Conservation (phyloP, 2,888 invertebrate genomes). For the Patella depressa region DNA sequence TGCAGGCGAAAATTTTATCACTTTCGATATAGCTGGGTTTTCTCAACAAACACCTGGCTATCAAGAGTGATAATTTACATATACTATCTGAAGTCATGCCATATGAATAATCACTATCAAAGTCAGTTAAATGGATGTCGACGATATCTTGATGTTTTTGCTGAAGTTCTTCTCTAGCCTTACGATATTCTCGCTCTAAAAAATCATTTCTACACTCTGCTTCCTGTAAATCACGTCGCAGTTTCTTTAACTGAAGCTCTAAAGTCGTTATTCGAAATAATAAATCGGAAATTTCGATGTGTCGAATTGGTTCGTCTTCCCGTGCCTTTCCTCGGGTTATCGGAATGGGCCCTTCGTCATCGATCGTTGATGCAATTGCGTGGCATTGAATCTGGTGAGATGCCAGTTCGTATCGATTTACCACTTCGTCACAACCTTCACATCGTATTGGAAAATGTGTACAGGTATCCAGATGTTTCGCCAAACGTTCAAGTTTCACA, state of each 20-base stretch:
- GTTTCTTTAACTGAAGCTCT: slow-evolving; percentile 57
- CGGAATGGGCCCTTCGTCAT: slow-evolving; percentile 38
- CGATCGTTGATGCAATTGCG: slow-evolving; percentile 73
- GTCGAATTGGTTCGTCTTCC: slow-evolving; percentile 37
- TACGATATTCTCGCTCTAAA: slow-evolving; percentile 56
- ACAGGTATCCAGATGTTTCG: slow-evolving; percentile 54
- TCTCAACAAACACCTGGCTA: slow-evolving; percentile 55
- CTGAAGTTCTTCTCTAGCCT: slow-evolving; percentile 56
- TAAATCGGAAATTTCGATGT: slow-evolving; percentile 50
- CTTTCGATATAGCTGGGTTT: slow-evolving; percentile 61
- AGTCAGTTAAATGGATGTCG: slow-evolving; percentile 52
- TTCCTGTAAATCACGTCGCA: slow-evolving; percentile 59
- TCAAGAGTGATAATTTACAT: slow-evolving; percentile 56
- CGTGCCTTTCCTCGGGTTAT: background rate
- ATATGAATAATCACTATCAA: slow-evolving; percentile 60
- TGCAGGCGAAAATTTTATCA: slow-evolving; percentile 55
- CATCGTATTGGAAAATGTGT: slow-evolving; percentile 59
- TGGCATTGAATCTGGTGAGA: slow-evolving; percentile 62
- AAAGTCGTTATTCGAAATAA: slow-evolving; percentile 57
- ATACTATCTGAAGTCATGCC: slow-evolving; percentile 60
- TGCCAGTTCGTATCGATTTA: slow-evolving; percentile 56
- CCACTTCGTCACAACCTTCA: slow-evolving; percentile 56
- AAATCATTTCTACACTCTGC: slow-evolving; percentile 58
- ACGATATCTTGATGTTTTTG: slow-evolving; percentile 47
- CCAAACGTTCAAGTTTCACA: slow-evolving; percentile 54